A percentile compares a stretch with the other conserved stretches of the same genome.
Evolutionary conservation across 2,797 vertebrate species (phyloP).

Genomic region (Mycteria americana): DNA sequence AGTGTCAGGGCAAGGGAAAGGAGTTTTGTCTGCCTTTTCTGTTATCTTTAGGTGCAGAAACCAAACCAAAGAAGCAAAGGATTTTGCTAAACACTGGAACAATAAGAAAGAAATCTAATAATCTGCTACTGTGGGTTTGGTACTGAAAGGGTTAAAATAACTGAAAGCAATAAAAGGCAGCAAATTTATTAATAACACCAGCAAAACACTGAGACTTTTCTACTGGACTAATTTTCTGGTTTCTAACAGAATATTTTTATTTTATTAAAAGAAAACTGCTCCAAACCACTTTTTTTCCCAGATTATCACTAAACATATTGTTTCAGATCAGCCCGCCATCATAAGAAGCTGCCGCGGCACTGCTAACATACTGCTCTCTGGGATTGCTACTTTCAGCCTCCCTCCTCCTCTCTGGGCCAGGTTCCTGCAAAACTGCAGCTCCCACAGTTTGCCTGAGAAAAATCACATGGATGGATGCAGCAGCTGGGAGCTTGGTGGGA

Average conservation of each 20-base stretch:
- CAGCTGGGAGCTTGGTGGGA: not conserved
- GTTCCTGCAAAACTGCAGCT: not conserved
- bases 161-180: not conserved
- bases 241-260: not conserved
- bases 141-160: not conserved
- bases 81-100: not conserved
- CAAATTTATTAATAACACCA: not conserved
- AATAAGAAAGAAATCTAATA: not conserved
- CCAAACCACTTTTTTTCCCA: not conserved
- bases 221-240: not conserved
- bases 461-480: not conserved
- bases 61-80: not conserved
- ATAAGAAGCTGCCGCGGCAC: not conserved
- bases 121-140: not conserved
- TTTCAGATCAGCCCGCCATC: not conserved
- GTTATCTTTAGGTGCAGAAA: not conserved
- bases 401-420: not conserved
- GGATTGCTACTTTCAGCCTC: fast-evolving
- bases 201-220: not conserved
- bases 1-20: not conserved
- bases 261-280: not conserved
- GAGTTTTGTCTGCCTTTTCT: not conserved
- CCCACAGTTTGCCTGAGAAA: not conserved
- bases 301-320: not conserved
- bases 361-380: fast-evolving